Conservation (phyloP, 1,140 invertebrate genomes). For the Trissolcus basalis region DNA sequence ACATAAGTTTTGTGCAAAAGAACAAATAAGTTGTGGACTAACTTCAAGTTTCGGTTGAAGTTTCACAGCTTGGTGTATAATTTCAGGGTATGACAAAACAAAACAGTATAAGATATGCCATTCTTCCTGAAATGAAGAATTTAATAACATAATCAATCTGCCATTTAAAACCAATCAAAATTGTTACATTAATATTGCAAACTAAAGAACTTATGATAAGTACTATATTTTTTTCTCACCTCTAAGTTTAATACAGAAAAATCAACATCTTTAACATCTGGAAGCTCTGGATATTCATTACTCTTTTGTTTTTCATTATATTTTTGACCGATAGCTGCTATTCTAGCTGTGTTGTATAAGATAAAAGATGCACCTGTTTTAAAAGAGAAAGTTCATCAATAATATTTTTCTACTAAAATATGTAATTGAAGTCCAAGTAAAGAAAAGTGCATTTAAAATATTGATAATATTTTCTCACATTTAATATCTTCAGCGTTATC, state of each 20-base stretch:
- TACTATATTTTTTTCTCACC: too few relatives aligned
- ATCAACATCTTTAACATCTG: slow-evolving; percentile 77
- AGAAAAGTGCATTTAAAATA: too few relatives aligned
- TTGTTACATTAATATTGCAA: too few relatives aligned
- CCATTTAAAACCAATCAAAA: neutral
- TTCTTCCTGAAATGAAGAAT: slow-evolving; percentile 82
- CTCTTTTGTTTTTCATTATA: slow-evolving; percentile 76
- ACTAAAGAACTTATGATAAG: too few relatives aligned
- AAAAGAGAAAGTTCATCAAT: slow-evolving; percentile 46
- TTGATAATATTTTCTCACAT: too few relatives aligned
- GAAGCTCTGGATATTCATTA: slow-evolving; percentile 77
- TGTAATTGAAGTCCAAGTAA: neutral
- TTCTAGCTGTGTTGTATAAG: slow-evolving; percentile 83
- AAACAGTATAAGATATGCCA: slow-evolving; percentile 83
- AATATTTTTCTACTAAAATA: neutral
- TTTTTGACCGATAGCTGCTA: slow-evolving; percentile 79
- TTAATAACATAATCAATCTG: too few relatives aligned
- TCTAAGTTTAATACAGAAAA: slow-evolving; percentile 79
- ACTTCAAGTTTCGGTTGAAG: slow-evolving; percentile 74
- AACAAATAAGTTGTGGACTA: slow-evolving; percentile 80
- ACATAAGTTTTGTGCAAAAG: slow-evolving; percentile 80
- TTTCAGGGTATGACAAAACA: slow-evolving; percentile 79
- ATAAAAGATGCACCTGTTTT: slow-evolving; percentile 84
- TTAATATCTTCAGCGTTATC: slow-evolving; percentile 39
- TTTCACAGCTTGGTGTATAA: slow-evolving; percentile 76